Conservation (phyloP, 1,140 invertebrate genomes). For the Zaprionus nigranus region DNA sequence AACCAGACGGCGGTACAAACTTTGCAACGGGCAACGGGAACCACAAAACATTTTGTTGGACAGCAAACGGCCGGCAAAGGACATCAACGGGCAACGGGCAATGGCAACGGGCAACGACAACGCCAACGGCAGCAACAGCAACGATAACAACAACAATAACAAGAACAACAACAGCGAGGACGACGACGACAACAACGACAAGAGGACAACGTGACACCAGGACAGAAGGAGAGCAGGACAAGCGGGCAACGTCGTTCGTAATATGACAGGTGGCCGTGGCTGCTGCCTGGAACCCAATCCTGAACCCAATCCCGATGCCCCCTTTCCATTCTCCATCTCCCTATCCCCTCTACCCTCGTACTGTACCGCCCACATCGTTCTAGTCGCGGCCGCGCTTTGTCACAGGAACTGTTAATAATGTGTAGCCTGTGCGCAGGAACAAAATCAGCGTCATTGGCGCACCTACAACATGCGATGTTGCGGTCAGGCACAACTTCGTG, state of each 20-base stretch:
- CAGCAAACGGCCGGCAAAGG: conserved; percentile 78
- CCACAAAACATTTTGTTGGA: conserved; percentile 83
- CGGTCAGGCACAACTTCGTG: conserved; percentile 78
- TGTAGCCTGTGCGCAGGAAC: conserved; percentile 69
- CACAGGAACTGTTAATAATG: conserved; percentile 83
- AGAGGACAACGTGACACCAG: neutral
- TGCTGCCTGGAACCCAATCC: conserved; percentile 1
- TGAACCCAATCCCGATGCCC: neutral
- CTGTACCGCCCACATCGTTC: conserved; percentile 14
- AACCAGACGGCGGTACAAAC: conserved; percentile 69
- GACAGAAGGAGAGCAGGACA: neutral
- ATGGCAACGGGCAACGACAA: conserved; percentile 9
- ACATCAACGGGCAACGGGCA: conserved; percentile 57
- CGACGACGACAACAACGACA: conserved; percentile 1
- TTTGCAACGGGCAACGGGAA: conserved; percentile 73
- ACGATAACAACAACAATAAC: conserved; percentile 42
- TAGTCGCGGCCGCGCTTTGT: conserved; percentile 63
- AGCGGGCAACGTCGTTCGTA: conserved; percentile 45
- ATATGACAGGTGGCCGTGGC: conserved; percentile 70
- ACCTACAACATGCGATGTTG: conserved; percentile 84
- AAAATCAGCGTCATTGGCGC: conserved; percentile 84
- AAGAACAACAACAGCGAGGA: conserved; percentile 17
- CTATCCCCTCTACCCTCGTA: no score
- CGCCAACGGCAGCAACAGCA: neutral
- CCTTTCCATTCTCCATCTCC: neutral